phyloP scores from a whole-genome alignment of 2,113 vertebrate genomes.

The Equus quagga region DNA sequence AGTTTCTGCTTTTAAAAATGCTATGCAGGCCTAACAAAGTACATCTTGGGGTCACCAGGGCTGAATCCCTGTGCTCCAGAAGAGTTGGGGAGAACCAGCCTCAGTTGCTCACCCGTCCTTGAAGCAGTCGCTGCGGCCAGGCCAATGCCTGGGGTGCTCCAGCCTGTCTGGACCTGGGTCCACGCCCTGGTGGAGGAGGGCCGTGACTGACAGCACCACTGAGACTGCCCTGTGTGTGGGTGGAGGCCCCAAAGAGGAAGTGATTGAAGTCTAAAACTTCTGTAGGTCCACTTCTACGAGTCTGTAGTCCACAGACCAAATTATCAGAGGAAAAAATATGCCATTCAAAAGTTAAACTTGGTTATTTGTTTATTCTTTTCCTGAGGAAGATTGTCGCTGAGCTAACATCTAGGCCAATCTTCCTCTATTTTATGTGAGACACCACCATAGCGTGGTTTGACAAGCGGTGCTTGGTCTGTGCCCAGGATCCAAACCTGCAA shows the following conservation, averaged over 20 bases:
- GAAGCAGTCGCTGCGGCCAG: neutral
- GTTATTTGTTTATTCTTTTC: neutral
- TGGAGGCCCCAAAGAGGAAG: neutral
- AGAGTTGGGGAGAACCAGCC: neutral
- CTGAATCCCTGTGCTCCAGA: neutral
- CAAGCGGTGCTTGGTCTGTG: too few species aligned
- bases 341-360: neutral
- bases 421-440: too few species aligned
- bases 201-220: neutral
- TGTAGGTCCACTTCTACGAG: neutral
- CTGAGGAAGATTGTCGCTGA: too few species aligned
- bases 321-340: neutral
- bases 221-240: neutral
- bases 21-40: neutral
- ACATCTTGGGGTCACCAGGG: neutral
- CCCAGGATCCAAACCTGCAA: too few species aligned
- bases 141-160: neutral
- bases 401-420: too few species aligned
- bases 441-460: too few species aligned
- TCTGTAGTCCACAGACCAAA: neutral
- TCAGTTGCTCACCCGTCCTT: too few species aligned
- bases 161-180: neutral
- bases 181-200: neutral
- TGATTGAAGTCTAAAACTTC: neutral
- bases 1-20: slow-evolving; percentile 9